phyloP scores from a whole-genome alignment of 2,113 vertebrate genomes.

The Ceyx cyanopectus region DNA sequence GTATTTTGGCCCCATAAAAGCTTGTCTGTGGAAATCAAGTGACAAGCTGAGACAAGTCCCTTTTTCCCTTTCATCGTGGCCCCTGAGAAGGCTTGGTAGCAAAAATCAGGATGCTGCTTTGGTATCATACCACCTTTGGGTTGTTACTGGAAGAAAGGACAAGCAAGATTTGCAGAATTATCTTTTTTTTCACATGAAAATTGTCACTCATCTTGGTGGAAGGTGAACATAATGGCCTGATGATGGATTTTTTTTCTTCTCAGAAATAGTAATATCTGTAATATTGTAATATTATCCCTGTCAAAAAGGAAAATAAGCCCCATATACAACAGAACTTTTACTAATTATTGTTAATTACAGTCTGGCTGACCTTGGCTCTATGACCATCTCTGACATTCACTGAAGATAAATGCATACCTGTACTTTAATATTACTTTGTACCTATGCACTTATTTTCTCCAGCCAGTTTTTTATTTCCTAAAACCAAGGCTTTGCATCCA shows the following conservation, averaged over 20 bases:
- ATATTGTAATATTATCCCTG: background rate
- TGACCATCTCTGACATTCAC: background rate
- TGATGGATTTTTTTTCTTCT: background rate
- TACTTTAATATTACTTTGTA: background rate
- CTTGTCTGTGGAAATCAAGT: slow-evolving; percentile 51
- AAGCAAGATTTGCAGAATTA: slow-evolving; percentile 45
- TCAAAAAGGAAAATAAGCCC: background rate
- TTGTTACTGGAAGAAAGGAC: slow-evolving; percentile 29
- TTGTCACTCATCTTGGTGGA: background rate
- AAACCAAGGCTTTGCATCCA: background rate
- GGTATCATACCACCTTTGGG: slow-evolving; percentile 8
- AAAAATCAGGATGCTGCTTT: slow-evolving; percentile 76
- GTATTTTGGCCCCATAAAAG: slow-evolving; percentile 57
- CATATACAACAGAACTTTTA: background rate
- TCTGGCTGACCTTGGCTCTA: background rate
- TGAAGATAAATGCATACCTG: background rate
- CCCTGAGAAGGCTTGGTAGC: slow-evolving; percentile 25
- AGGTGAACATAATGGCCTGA: background rate
- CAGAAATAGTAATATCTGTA: background rate
- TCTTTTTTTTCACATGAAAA: slow-evolving; percentile 61
- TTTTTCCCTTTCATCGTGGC: background rate
- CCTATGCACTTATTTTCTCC: background rate
- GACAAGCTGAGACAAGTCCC: slow-evolving; percentile 47
- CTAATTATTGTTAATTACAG: background rate
- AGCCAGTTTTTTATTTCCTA: background rate